phyloP scores from a whole-genome alignment of 2,888 invertebrate species.

The Lottia gigantea region DNA sequence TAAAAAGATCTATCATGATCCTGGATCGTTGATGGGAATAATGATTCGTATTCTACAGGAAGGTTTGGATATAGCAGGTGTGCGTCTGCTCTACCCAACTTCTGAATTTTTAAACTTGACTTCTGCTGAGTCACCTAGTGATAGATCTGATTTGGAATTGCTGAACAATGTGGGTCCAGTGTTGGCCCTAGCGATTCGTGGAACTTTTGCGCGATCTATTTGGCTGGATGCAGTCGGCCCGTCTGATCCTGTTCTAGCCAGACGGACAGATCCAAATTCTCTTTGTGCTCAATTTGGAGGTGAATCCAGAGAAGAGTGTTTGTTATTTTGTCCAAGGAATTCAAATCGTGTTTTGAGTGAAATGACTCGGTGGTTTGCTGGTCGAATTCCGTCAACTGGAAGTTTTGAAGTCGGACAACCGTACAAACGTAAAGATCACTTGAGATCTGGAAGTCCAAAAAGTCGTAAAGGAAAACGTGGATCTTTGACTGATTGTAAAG shows the following conservation, averaged over 20 bases:
- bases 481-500: constrained; percentile 31
- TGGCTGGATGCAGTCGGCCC: constrained; percentile 65
- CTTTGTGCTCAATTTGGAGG: constrained; percentile 63
- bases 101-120: constrained; percentile 43
- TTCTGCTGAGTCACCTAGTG: constrained; percentile 28
- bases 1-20: constrained; percentile 56
- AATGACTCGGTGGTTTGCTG: constrained; percentile 63
- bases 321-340: constrained; percentile 61
- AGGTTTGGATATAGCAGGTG: constrained; percentile 58
- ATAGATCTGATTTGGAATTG: constrained; percentile 36
- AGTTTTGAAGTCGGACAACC: constrained; percentile 38
- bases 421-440: constrained; percentile 44
- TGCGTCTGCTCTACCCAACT: constrained; percentile 57
- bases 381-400: constrained; percentile 55
- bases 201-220: constrained; percentile 53
- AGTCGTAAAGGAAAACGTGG: constrained; percentile 46
- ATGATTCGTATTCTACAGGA: constrained; percentile 57
- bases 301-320: constrained; percentile 52
- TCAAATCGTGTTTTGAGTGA: constrained; percentile 48
- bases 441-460: constrained; percentile 46
- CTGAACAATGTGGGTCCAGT: constrained; percentile 58
- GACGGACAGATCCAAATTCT: constrained; percentile 61
- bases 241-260: constrained; percentile 58
- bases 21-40: constrained; percentile 57
- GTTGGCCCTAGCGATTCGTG: constrained; percentile 58